Percentiles rank a stretch among this genome's conserved stretches.
Conservation (phyloP, 2,797 vertebrate genomes). For the Bradypodion pumilum region DNA sequence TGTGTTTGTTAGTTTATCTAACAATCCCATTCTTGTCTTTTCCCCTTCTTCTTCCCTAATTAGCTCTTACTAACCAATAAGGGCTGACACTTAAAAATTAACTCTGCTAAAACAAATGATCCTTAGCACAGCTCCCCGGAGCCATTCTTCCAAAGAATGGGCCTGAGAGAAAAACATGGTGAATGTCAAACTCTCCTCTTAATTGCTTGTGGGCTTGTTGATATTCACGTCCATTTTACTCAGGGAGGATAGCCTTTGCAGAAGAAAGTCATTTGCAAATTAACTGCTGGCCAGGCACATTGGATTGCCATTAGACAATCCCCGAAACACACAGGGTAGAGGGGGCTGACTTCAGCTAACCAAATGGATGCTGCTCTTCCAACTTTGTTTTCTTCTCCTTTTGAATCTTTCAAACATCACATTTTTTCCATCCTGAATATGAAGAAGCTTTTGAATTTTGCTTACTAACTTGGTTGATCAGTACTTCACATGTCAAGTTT, state of each 20-base stretch:
- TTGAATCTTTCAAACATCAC: too few relatives aligned
- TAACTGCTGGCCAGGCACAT: not conserved
- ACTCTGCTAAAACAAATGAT: constrained; percentile 28
- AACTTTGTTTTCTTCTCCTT: too few relatives aligned
- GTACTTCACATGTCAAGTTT: too few relatives aligned
- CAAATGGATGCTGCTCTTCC: too few relatives aligned
- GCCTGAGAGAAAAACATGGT: not conserved
- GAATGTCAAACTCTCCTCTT: constrained; percentile 4
- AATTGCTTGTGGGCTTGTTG: not conserved
- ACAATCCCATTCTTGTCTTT: not conserved
- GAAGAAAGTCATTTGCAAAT: not conserved
- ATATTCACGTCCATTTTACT: constrained; percentile 1
- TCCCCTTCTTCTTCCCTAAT: constrained; percentile 40
- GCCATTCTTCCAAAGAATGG: not conserved
- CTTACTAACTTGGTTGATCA: too few relatives aligned
- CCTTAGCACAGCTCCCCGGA: constrained; percentile 17
- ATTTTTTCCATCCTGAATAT: too few relatives aligned
- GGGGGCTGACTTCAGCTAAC: too few relatives aligned
- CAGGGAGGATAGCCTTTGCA: not conserved
- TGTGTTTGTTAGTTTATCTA: not conserved
- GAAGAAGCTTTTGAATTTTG: too few relatives aligned
- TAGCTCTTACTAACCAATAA: constrained; percentile 36
- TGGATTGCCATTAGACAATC: not conserved
- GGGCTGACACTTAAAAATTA: constrained; percentile 60
- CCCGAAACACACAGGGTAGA: not conserved